Base-by-base conservation (phyloP, 2,888 invertebrate genomes). In the Mactromeris polynyma region DNA sequence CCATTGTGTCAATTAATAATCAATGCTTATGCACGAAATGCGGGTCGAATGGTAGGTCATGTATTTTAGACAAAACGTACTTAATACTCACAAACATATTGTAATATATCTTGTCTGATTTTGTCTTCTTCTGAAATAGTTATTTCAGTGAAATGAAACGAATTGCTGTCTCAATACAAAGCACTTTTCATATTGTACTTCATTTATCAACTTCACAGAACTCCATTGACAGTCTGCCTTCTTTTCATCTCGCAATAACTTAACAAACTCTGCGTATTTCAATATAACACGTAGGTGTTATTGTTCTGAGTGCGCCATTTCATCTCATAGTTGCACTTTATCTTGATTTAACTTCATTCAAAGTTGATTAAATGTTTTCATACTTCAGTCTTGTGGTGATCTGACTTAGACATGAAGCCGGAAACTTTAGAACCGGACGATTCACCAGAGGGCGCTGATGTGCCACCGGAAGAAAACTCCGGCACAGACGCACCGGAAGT, bases 331-430 rank as follows among this genome's bases (percentile, higher is more conserved):
- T 64, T 64, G 58, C 11, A 64, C n/a, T 26, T 26, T 64, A 54
- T 64, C 58, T 64, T 1, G n/a, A 58, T n/a, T 64, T 26, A 26
- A 6, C 58, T 64, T 64, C 6, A 54, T 64, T 64, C 11, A 4
- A 64, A 51, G 7, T 73, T 73, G 33, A 33, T 73, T 73, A 73
- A 33, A 73, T 73, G 36, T 36, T 73, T 73, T 36, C 17, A 14
- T 19, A 73, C 11, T 73, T 36, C 73, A 73, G 73, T 36, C 19
- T 14, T 73, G 3, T 73, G 73, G 19, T 33, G 73, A 31, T 4
- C 33, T 33, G 73, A 31, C 14, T 26, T 19, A 33, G 17, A 36
- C 36, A 73, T 83, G 83, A 83, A 83, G 31, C 83, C 83, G 7
- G 83, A 83, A 83, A 38, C 38, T 33, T 73, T 73, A 73, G 7